These are phyloP conservation scores for Melanaphis sacchari DNA, from an alignment of 1,140 invertebrate species.

Conservation along the genomic window DNA sequence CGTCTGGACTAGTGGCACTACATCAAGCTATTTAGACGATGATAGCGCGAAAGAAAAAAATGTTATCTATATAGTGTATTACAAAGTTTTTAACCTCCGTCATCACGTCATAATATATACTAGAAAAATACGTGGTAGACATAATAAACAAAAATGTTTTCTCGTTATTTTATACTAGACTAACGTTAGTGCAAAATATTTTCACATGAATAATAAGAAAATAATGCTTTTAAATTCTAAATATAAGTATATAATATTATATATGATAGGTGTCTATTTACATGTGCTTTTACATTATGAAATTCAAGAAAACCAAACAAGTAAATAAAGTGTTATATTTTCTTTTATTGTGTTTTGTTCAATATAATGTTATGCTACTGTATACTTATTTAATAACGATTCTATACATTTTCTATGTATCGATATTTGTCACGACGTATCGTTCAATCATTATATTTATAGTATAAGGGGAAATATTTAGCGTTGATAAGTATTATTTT, in stretches of 20 bases:
- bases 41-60: neutral
- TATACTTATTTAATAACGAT: neutral
- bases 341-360: neutral
- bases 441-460: neutral
- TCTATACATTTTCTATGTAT: neutral
- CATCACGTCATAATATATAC: slow-evolving; percentile 33
- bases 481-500: neutral
- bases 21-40: slow-evolving; percentile 28
- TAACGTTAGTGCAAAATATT: neutral
- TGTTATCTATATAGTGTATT: slow-evolving; percentile 12
- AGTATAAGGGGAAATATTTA: neutral
- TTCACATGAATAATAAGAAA: slow-evolving; percentile 14
- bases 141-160: slow-evolving; percentile 35
- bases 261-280: neutral
- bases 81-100: slow-evolving; percentile 39
- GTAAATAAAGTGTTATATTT: neutral
- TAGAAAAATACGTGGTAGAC: slow-evolving; percentile 33
- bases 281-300: neutral
- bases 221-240: neutral
- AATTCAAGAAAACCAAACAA: neutral
- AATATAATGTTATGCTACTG: neutral
- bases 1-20: slow-evolving; percentile 10
- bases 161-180: slow-evolving; percentile 2
- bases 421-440: neutral
- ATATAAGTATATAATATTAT: neutral